These are phyloP conservation scores for Pseudomyrmex flavicornis DNA, from an alignment of 1,140 invertebrate species.

Conservation along the genomic window DNA sequence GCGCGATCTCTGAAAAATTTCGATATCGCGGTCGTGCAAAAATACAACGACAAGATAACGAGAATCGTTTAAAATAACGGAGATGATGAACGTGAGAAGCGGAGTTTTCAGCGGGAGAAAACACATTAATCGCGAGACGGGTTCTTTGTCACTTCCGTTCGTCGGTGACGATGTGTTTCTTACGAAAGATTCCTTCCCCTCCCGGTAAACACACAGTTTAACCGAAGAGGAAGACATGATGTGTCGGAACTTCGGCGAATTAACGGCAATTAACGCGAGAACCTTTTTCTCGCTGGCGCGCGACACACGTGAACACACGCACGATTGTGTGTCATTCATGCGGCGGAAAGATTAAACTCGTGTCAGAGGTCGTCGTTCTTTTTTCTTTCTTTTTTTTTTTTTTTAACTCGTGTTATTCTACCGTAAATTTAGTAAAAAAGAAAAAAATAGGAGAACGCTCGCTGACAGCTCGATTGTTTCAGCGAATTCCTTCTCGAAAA, in stretches of 20 bases:
- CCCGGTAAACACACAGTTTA: slow-evolving; percentile 56
- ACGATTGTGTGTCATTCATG: slow-evolving; percentile 43
- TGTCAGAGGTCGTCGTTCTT: background rate
- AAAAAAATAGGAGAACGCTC: background rate
- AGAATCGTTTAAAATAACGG: background rate
- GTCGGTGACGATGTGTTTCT: slow-evolving; percentile 53
- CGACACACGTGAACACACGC: slow-evolving; percentile 21
- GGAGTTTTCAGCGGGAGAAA: slow-evolving; percentile 16
- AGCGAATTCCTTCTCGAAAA: slow-evolving; percentile 59
- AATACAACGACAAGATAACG: slow-evolving; percentile 4
- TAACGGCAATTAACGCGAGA: slow-evolving; percentile 74
- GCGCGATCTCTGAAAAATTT: slow-evolving; percentile 11
- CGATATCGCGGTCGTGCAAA: slow-evolving; percentile 23
- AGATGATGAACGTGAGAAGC: slow-evolving; percentile 34
- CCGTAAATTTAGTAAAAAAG: too few species aligned
- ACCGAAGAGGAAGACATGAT: slow-evolving; percentile 49
- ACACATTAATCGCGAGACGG: slow-evolving; percentile 36
- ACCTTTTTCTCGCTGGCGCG: slow-evolving; percentile 65
- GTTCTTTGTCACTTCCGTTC: slow-evolving; percentile 71
- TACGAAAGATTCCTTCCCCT: slow-evolving; percentile 22
- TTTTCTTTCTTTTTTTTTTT: background rate
- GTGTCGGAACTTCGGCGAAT: slow-evolving; percentile 72
- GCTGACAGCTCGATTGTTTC: slow-evolving; percentile 22
- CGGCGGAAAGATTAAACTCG: background rate
- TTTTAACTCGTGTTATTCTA: too few species aligned